These are phyloP conservation scores for Eristalinus aeneus DNA, from an alignment of 2,888 invertebrate species.

Conservation along the genomic window DNA sequence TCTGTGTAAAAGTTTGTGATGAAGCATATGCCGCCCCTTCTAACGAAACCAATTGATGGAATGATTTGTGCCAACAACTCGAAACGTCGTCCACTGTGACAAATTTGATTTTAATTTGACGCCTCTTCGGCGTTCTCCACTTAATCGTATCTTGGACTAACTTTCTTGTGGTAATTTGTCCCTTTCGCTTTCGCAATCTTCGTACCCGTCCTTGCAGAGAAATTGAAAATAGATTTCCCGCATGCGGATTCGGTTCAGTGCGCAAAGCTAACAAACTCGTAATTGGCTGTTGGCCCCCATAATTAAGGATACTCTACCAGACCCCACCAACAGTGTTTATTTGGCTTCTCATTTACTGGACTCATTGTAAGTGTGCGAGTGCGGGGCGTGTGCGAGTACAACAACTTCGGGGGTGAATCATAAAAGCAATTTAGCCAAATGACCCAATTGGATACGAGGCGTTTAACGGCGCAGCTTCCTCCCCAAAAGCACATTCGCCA, in stretches of 20 bases:
- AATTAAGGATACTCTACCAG: constrained; percentile 36
- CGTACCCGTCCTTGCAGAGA: neutral
- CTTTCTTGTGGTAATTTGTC: neutral
- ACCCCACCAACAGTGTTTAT: neutral
- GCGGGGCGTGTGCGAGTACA: neutral
- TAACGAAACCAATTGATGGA: neutral
- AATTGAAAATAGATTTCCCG: constrained; percentile 28
- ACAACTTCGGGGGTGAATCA: constrained; percentile 9
- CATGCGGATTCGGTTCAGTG: neutral
- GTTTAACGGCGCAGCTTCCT: constrained; percentile 37
- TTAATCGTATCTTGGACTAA: neutral
- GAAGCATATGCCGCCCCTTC: neutral
- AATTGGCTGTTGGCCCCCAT: constrained; percentile 27
- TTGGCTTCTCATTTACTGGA: neutral
- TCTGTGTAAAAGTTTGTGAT: neutral
- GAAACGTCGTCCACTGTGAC: neutral
- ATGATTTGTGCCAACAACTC: neutral
- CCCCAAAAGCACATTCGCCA: constrained; percentile 15
- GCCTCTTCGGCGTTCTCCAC: neutral
- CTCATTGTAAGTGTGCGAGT: neutral
- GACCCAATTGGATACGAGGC: constrained; percentile 42
- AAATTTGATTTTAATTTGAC: neutral
- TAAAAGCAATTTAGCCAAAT: constrained; percentile 40
- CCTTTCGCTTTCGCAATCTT: constrained; percentile 3
- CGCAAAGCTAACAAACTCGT: constrained; percentile 24